Evolutionary conservation across 2,113 vertebrate genomes (phyloP).

Genomic region (Laterallus jamaicensis): DNA sequence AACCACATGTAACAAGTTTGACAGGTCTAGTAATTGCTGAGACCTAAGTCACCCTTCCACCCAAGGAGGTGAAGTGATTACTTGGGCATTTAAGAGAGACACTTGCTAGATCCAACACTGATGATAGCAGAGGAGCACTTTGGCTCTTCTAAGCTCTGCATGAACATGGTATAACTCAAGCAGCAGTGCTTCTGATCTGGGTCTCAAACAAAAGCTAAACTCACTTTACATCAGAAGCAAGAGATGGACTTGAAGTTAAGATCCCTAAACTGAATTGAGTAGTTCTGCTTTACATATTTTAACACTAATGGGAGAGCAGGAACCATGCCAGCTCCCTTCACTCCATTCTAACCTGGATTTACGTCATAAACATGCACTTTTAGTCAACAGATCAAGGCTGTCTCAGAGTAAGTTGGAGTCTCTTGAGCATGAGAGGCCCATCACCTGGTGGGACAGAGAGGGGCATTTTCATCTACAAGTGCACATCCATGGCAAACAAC

Average conservation of each 20-base stretch:
- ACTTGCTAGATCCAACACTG: not conserved
- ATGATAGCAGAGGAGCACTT: not conserved
- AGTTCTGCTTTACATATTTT: conserved; percentile 54
- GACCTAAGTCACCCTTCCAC: not conserved
- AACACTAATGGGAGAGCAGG: conserved; percentile 64
- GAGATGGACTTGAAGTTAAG: not conserved
- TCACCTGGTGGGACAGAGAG: not conserved
- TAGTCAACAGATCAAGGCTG: not conserved
- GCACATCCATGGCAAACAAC: not conserved
- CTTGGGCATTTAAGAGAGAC: not conserved
- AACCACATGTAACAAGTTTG: not conserved
- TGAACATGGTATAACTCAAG: not conserved
- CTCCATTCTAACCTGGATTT: not conserved
- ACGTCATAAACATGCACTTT: conserved; percentile 35
- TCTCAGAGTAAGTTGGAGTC: not conserved
- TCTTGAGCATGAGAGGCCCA: not conserved
- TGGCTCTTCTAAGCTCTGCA: not conserved
- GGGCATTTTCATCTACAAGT: not conserved
- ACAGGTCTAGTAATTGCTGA: not conserved
- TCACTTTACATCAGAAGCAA: not conserved
- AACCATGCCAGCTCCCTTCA: conserved; percentile 35
- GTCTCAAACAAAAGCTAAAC: not conserved
- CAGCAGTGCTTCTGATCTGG: not conserved
- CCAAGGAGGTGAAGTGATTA: not conserved
- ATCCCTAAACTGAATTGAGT: conserved; percentile 33